phyloP scores from a whole-genome alignment of 2,113 vertebrate genomes.

The Cichladusa arquata region DNA sequence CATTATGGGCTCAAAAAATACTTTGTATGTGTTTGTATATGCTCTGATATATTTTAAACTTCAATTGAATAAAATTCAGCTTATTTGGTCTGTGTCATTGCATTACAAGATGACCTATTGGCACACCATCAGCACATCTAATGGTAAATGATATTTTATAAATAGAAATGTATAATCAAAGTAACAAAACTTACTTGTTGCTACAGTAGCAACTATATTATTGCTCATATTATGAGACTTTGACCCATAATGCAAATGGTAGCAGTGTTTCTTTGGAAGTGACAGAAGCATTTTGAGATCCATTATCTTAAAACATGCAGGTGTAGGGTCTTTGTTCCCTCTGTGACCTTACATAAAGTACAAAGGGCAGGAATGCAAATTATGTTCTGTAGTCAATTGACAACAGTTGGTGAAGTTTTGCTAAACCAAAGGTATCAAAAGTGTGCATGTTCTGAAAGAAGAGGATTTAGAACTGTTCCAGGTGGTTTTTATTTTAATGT shows the following conservation, averaged over 20 bases:
- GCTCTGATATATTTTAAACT: not conserved
- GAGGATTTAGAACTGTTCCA: not conserved
- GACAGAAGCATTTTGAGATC: not conserved
- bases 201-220: not conserved
- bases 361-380: not conserved
- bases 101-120: not conserved
- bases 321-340: not conserved
- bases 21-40: not conserved
- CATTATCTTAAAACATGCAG: not conserved
- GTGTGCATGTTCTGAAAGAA: not conserved
- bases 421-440: not conserved
- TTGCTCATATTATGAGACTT: not conserved
- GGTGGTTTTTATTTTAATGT: not conserved
- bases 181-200: not conserved
- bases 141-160: not conserved
- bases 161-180: not conserved
- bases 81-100: not conserved
- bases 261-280: not conserved
- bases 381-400: not conserved
- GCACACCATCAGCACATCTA: not conserved
- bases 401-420: not conserved
- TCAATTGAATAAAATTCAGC: not conserved
- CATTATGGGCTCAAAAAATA: not conserved
- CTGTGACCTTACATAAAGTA: not conserved
- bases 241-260: not conserved